Evolutionary conservation across 2,888 invertebrate genomes (phyloP).

Genomic region (Parasteatoda lunata): DNA sequence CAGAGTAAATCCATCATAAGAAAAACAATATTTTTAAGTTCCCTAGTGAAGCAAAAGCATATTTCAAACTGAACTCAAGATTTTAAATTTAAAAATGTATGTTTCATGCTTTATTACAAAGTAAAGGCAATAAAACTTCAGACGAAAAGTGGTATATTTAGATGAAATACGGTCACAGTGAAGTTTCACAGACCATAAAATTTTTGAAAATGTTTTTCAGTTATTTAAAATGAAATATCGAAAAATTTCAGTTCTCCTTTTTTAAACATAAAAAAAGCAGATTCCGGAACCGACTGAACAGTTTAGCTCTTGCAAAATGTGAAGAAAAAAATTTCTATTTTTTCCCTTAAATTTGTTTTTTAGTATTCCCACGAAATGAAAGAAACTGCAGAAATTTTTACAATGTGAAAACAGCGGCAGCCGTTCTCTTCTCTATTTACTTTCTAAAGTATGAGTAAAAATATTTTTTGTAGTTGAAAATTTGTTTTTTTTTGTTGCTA

Average conservation of each 20-base stretch:
- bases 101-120: background rate
- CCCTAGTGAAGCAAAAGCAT: background rate
- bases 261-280: slow-evolving; percentile 27
- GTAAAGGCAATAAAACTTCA: background rate
- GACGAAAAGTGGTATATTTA: slow-evolving; percentile 19
- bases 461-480: background rate
- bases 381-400: slow-evolving; percentile 45
- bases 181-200: slow-evolving; percentile 59
- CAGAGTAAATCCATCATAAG: too few species aligned
- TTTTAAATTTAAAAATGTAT: background rate
- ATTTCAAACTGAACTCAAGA: background rate
- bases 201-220: slow-evolving; percentile 49
- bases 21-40: too few species aligned
- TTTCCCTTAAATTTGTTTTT: background rate
- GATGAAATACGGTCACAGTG: slow-evolving; percentile 45
- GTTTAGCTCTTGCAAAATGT: slow-evolving; percentile 16
- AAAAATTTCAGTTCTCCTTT: slow-evolving; percentile 24
- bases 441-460: slow-evolving; percentile 23
- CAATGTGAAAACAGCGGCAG: slow-evolving; percentile 41
- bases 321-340: background rate
- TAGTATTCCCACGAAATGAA: slow-evolving; percentile 24
- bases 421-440: slow-evolving; percentile 36
- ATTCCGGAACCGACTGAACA: slow-evolving; percentile 31
- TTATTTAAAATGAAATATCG: slow-evolving; percentile 57
- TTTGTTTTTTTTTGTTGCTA: too few species aligned